These are phyloP conservation scores for Hermaeophaga mercurialis DNA, from an alignment of 2,888 invertebrate genomes.

Conservation along the genomic window DNA sequence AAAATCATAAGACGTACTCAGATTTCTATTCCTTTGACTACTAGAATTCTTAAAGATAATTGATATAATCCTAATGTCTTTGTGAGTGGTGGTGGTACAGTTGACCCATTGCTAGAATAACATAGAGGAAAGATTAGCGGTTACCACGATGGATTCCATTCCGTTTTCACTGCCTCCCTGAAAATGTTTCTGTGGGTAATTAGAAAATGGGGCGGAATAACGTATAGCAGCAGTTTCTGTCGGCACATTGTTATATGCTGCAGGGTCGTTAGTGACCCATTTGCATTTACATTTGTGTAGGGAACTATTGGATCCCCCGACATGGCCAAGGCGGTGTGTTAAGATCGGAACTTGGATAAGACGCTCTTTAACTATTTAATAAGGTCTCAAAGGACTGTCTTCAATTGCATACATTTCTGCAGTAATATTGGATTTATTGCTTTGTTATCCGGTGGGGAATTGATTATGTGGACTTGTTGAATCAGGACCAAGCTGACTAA, in stretches of 20 bases:
- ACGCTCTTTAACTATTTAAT: conserved; percentile 52
- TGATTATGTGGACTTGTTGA: conserved; percentile 22
- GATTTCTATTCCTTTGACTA: too few relatives aligned
- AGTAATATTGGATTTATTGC: conserved; percentile 18
- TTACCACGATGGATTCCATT: conserved; percentile 15
- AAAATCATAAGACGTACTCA: too few relatives aligned
- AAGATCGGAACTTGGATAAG: conserved; percentile 51
- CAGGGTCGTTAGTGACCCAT: conserved; percentile 49
- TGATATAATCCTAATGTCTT: too few relatives aligned
- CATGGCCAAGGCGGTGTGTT: conserved; percentile 53
- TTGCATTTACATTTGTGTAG: conserved; percentile 55
- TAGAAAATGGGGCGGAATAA: conserved; percentile 38
- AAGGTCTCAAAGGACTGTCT: conserved; percentile 45
- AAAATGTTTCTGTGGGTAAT: conserved; percentile 38
- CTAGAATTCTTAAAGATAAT: too few relatives aligned
- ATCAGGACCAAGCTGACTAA: background rate
- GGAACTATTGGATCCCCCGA: conserved; percentile 50
- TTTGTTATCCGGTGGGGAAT: conserved; percentile 9
- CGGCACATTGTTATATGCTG: conserved; percentile 38
- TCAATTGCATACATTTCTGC: conserved; percentile 41
- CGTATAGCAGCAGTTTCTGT: conserved; percentile 34
- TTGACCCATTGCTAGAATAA: background rate
- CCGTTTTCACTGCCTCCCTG: conserved; percentile 17
- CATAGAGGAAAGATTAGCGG: conserved; percentile 13
- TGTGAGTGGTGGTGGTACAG: too few relatives aligned